Evolutionary conservation across 2,888 invertebrate species (phyloP), one percentile per base, ranked within the genome.

Genomic region (Eilema depressum): DNA sequence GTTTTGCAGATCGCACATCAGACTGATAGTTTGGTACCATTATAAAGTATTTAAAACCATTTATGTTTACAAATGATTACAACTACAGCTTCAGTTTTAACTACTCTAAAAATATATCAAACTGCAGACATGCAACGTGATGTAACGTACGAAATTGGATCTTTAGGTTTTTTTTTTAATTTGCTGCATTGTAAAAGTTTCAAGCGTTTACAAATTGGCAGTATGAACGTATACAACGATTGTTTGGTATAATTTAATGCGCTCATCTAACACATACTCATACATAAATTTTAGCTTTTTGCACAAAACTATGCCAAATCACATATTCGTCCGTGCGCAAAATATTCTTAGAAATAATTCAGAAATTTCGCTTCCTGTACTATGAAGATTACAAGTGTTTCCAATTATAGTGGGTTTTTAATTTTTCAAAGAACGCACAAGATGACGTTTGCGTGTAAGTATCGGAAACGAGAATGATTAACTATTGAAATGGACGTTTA

Each of bases 391-490:
- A 11, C 3, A 41, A 17, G 17, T 20, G 20, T 47, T 17, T 47
- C 3, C 20, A 7, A 20, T 12, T 47, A 47, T 3, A 41, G 17
- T 17, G 17, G 20, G 20, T 47, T 47, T 47, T 20, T 41, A 17
- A 37, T 41, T 41, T 20, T 20, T 47, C 47, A 47, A 47, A 20
- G 47, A 47, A 47, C 47, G 47, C 17, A 33, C 8, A 33, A 37
- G 1, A 41, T 2, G 20, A 47, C 3, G n/a, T 53, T 53, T 53
- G 53, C 53, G n/a, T 53, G 53, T n/a, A 8, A 8, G 53, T n/a
- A n/a, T n/a, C n/a, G 53, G 53, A 53, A 53, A 53, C n/a, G n/a
- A 53, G 10, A 53, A 53, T 53, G 53, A 53, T 53, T 53, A n/a
- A 20, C 20, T 53, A 47, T 47, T 20, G 20, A 20, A 20, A 20